A percentile compares a stretch with the other conserved stretches of the same genome.
Conservation (phyloP, 2,888 invertebrate genomes). For the Dicroscelio sp. region DNA sequence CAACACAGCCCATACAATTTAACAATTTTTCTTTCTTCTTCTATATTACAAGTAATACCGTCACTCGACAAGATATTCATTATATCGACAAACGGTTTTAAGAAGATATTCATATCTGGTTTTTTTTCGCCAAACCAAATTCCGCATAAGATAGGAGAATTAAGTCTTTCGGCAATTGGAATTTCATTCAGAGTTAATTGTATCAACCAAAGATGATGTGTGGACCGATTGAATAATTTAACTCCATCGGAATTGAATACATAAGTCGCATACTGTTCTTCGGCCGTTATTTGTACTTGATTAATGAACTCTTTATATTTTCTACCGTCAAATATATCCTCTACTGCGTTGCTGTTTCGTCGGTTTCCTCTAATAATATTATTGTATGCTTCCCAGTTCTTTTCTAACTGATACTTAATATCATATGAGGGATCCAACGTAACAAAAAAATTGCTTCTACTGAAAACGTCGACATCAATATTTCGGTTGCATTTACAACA, state of each 20-base stretch:
- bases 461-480: no score
- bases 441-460: no score
- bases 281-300: no score
- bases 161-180: constrained; percentile 45
- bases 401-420: constrained; percentile 51
- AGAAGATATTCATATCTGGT: constrained; percentile 66
- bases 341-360: constrained; percentile 69
- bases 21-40: background rate
- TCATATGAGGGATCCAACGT: constrained; percentile 49
- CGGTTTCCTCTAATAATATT: constrained; percentile 55
- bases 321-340: constrained; percentile 54
- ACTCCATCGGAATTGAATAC: constrained; percentile 74
- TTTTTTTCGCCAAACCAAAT: constrained; percentile 72
- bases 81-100: constrained; percentile 36
- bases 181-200: constrained; percentile 69
- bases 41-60: constrained; percentile 50
- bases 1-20: constrained; percentile 61
- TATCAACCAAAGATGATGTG: constrained; percentile 59
- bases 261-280: constrained; percentile 54
- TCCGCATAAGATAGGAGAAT: constrained; percentile 40
- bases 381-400: constrained; percentile 60
- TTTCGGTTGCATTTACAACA: no score
- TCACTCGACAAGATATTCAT: constrained; percentile 31
- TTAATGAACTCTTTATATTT: no score
- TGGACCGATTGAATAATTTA: constrained; percentile 58